Conservation (phyloP, 2,113 vertebrate genomes). For the Sylvicapra grimmia region DNA sequence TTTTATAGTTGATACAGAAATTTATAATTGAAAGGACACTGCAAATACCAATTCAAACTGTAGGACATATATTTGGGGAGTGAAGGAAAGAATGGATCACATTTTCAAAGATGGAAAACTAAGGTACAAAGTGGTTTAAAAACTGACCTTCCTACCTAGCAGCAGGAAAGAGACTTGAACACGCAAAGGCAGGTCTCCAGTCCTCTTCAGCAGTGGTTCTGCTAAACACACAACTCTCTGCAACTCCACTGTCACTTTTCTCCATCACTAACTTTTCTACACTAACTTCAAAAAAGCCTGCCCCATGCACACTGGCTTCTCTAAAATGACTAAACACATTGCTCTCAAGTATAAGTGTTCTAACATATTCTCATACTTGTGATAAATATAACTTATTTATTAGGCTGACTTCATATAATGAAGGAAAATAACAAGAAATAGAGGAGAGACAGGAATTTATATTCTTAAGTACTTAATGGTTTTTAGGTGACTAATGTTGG, state of each 20-base stretch:
- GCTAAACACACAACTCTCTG: background rate
- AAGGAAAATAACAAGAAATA: background rate
- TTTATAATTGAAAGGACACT: background rate
- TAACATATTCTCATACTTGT: background rate
- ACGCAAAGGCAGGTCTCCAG: background rate
- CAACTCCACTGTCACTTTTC: too few relatives aligned
- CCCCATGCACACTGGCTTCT: background rate
- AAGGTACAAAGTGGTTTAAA: background rate
- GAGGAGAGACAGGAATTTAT: background rate
- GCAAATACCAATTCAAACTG: background rate
- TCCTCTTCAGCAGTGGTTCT: background rate
- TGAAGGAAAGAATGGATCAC: background rate
- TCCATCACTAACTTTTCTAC: background rate
- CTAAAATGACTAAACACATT: background rate
- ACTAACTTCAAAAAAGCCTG: background rate
- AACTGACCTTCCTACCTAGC: background rate
- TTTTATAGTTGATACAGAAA: background rate
- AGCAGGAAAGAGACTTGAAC: background rate
- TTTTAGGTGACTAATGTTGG: background rate
- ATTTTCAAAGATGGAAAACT: background rate
- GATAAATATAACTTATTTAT: background rate
- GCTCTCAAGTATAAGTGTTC: background rate
- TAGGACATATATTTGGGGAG: background rate
- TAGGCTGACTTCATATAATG: background rate
- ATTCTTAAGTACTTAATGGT: background rate